Evolutionary conservation across 92 coral and sea anemone species (phyloP).

Genomic region (Chrysogorgia sp.): DNA sequence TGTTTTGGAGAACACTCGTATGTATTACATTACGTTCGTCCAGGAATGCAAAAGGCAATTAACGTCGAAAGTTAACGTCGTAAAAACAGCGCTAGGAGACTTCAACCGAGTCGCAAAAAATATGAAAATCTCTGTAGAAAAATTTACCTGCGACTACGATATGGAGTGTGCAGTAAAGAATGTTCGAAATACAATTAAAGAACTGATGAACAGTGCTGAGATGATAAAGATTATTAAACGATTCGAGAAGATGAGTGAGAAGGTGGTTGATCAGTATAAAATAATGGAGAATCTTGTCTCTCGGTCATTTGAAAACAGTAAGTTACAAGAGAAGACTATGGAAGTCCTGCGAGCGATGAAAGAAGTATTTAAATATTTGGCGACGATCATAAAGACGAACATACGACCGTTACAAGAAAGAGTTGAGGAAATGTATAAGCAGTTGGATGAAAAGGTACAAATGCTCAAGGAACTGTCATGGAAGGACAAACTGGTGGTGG

Average conservation of each 20-base stretch:
- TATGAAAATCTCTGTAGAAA: conserved; percentile 62
- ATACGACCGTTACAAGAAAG: conserved; percentile 11
- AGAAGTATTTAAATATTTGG: background rate
- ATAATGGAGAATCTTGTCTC: conserved; percentile 57
- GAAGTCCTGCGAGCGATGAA: conserved; percentile 8
- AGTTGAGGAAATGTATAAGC: conserved; percentile 9
- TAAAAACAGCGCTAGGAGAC: background rate
- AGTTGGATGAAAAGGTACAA: background rate
- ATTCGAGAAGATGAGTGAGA: conserved; percentile 45
- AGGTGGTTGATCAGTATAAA: conserved; percentile 52
- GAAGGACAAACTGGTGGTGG: background rate
- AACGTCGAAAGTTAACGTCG: conserved; percentile 24
- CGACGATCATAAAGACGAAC: background rate
- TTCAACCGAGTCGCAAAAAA: conserved; percentile 58
- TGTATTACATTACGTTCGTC: background rate
- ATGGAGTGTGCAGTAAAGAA: conserved; percentile 74
- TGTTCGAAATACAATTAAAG: conserved; percentile 60
- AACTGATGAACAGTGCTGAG: conserved; percentile 49
- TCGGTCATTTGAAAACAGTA: conserved; percentile 31
- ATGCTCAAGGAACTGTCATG: conserved; percentile 14
- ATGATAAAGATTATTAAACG: conserved; percentile 58
- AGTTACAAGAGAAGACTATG: conserved; percentile 9
- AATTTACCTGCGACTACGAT: conserved; percentile 66
- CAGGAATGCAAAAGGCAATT: background rate
- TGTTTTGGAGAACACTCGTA: background rate